Base-by-base conservation (phyloP, 92 coral and sea anemone species). In the Nematostella vectensis region DNA sequence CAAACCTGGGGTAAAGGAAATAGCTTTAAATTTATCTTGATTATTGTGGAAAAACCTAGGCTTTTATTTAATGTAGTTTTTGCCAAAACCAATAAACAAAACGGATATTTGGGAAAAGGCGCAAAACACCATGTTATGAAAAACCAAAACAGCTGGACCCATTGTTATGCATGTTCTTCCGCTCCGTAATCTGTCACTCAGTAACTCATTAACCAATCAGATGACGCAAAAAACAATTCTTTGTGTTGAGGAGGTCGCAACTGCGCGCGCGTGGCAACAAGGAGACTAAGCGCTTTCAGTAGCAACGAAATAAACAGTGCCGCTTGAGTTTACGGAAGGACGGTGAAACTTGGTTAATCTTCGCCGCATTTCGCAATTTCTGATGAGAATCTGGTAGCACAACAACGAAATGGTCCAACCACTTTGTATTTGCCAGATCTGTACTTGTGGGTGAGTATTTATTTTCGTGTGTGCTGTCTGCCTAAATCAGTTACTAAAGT, bases 341-440 rank as follows among this genome's bases (percentile, higher is more conserved):
- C 18, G 55, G 22, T 26, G 49, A 13, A 25, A 61, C 29, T 47
- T 44, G 65, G 54, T 58, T 71, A 63, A 24, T 58, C 38, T 29
- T 37, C n/a, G 38, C 51, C 39, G 19, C 27, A 50, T 65, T 61
- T 45, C 29, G 24, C 25, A 18, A 33, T 23, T 57, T 39, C 48
- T 30, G 62, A 57, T 61, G 61, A 43, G 17, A 36, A 22, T 19
- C 36, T 39, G 40, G 31, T 25, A 38, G 28, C 29, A 45, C 20
- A 43, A 29, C 25, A 22, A 27, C 25, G 76, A 68, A 37, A 79
- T 79, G 88, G 88, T 86, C 27, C 75, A 76, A 36, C 71, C 94
- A 25, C 85, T 77, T 40, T 93, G 99, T 72, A 87, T 93, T 45
- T 93, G 99, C 59, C 99, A 93, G 69, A 93, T 93, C 47, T 93